Evolutionary conservation across 2,113 vertebrate species (phyloP).

Genomic region (Meles meles): DNA sequence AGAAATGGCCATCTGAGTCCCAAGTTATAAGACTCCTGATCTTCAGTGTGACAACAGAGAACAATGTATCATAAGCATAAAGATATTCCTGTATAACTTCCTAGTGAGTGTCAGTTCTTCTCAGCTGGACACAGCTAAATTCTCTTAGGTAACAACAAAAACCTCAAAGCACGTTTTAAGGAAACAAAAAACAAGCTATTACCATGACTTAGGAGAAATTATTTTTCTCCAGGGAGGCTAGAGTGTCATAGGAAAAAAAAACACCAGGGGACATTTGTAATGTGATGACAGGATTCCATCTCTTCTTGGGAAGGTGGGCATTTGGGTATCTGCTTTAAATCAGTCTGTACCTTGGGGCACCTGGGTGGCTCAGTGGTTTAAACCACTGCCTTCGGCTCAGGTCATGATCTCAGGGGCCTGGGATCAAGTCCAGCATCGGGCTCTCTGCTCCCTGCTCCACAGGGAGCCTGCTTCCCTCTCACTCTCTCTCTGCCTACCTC

Average conservation of each 20-base stretch:
- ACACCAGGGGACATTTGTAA: rapidly evolving
- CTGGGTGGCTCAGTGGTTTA: too few species aligned
- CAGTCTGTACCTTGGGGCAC: neutral
- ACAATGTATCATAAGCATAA: neutral
- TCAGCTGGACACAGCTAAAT: too few species aligned
- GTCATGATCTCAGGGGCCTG: too few species aligned
- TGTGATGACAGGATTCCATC: too few species aligned
- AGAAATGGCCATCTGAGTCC: constrained; percentile 45
- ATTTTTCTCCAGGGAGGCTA: neutral
- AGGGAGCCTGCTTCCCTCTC: too few species aligned
- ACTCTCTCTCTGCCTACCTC: too few species aligned
- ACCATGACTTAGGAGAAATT: neutral
- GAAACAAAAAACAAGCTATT: neutral
- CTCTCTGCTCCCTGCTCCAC: too few species aligned
- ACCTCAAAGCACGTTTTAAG: neutral
- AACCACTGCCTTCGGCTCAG: too few species aligned
- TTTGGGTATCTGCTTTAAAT: neutral
- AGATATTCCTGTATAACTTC: neutral
- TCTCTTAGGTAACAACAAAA: neutral
- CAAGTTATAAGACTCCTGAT: constrained; percentile 19
- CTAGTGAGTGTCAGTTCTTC: neutral
- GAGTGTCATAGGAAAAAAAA: neutral
- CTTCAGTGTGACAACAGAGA: neutral
- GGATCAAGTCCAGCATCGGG: too few species aligned
- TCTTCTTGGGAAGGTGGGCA: too few species aligned